These are phyloP conservation scores for Coranthus polyacanthus DNA, from an alignment of 2,797 vertebrate species.

Conservation along the genomic window DNA sequence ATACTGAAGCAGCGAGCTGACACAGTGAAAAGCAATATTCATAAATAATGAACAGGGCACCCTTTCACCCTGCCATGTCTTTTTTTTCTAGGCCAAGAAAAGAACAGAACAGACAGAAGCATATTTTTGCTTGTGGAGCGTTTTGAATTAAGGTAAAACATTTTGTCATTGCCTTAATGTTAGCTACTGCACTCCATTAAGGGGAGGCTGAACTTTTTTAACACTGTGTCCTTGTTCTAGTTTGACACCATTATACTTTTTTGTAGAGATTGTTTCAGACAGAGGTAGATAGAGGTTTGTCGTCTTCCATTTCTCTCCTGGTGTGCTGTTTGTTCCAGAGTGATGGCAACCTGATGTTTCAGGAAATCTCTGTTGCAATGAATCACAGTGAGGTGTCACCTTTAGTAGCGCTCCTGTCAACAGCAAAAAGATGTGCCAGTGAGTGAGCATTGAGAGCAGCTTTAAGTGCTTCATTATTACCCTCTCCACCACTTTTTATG, in stretches of 20 bases:
- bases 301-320: slow-evolving; percentile 44
- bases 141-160: slow-evolving; percentile 3
- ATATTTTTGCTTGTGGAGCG: slow-evolving; percentile 1
- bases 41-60: slow-evolving; percentile 84
- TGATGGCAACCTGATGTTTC: slow-evolving; percentile 49
- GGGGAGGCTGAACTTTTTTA: not conserved
- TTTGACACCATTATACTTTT: slow-evolving; percentile 15
- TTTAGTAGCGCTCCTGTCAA: slow-evolving; percentile 58
- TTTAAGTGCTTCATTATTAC: slow-evolving; percentile 57
- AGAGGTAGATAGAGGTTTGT: slow-evolving; percentile 29
- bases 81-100: slow-evolving; percentile 44
- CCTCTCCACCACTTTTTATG: slow-evolving; percentile 31
- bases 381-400: slow-evolving; percentile 66
- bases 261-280: slow-evolving; percentile 35
- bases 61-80: slow-evolving; percentile 63
- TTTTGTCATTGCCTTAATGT: not conserved
- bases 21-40: slow-evolving; percentile 86
- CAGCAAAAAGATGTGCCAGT: slow-evolving; percentile 39
- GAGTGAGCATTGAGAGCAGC: slow-evolving; percentile 34
- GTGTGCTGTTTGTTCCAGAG: slow-evolving; percentile 54
- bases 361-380: slow-evolving; percentile 56
- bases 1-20: slow-evolving; percentile 82
- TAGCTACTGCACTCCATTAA: not conserved
- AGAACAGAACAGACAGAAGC: slow-evolving; percentile 36
- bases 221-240: slow-evolving; percentile 1